Evolutionary conservation across 2,888 invertebrate species (phyloP).

Genomic region (Mythimna loreyi): DNA sequence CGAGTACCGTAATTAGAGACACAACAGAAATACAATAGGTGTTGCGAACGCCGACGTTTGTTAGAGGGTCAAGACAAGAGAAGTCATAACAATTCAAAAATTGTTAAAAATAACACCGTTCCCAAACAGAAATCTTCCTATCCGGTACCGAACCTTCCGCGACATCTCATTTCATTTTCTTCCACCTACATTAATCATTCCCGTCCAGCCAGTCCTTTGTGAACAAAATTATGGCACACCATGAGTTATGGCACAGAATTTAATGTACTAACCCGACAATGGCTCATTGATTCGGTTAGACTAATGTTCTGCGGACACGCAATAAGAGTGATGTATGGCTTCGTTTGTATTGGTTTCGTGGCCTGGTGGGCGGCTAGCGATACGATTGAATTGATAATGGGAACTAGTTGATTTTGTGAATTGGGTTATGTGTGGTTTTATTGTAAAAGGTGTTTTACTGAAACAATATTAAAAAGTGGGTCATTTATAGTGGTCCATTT

Average conservation of each 20-base stretch:
- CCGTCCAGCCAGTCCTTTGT: slow-evolving; percentile 81
- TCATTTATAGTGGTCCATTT: too few relatives aligned
- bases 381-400: slow-evolving; percentile 30
- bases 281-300: slow-evolving; percentile 79
- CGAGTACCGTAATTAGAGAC: too few relatives aligned
- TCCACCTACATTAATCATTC: slow-evolving; percentile 80
- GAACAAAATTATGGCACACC: slow-evolving; percentile 75
- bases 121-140: slow-evolving; percentile 10
- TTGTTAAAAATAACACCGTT: neutral
- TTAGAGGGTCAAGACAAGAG: too few relatives aligned
- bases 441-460: neutral
- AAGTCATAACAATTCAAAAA: too few relatives aligned
- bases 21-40: too few relatives aligned
- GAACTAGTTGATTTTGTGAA: slow-evolving; percentile 26
- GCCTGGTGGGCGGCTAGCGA: slow-evolving; percentile 26
- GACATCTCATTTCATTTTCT: slow-evolving; percentile 72
- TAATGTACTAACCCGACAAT: slow-evolving; percentile 78
- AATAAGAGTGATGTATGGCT: slow-evolving; percentile 66
- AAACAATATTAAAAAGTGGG: too few relatives aligned
- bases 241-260: slow-evolving; percentile 79
- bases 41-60: too few relatives aligned
- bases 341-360: slow-evolving; percentile 45
- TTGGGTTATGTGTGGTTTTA: neutral
- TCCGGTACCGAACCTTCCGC: slow-evolving; percentile 25
- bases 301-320: slow-evolving; percentile 75